Evolutionary conservation across 2,888 invertebrate species (phyloP).

Genomic region (Sicus ferrugineus): DNA sequence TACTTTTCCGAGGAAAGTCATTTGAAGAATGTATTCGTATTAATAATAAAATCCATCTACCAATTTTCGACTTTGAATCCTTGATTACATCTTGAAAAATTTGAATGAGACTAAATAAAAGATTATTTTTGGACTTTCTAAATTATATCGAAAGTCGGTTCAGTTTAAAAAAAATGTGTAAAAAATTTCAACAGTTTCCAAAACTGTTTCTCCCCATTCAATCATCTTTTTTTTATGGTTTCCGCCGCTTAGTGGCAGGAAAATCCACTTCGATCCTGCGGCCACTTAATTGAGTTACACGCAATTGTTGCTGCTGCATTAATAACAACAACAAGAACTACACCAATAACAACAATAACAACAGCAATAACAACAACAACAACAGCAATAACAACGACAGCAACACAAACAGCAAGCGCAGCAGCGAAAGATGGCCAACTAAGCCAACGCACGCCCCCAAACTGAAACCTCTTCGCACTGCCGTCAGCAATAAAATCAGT

Average conservation of each 20-base stretch:
- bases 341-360: constrained; percentile 25
- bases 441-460: constrained; percentile 38
- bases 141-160: too few relatives aligned
- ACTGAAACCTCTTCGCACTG: background rate
- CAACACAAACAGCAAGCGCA: background rate
- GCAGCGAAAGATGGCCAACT: background rate
- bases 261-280: background rate
- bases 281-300: constrained; percentile 2
- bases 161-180: too few relatives aligned
- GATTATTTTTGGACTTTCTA: too few relatives aligned
- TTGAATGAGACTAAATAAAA: background rate
- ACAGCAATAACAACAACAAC: constrained; percentile 37
- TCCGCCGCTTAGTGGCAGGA: too few relatives aligned
- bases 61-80: too few relatives aligned
- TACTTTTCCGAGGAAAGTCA: too few relatives aligned
- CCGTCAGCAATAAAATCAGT: background rate
- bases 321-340: constrained; percentile 4
- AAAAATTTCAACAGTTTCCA: background rate
- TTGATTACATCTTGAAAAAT: too few relatives aligned
- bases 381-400: background rate
- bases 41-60: too few relatives aligned
- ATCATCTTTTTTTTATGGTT: background rate
- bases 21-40: too few relatives aligned
- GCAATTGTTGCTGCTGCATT: background rate
- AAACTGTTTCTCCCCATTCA: background rate